phyloP scores from a whole-genome alignment of 2,888 invertebrate species.

The Andrena bicolor region DNA sequence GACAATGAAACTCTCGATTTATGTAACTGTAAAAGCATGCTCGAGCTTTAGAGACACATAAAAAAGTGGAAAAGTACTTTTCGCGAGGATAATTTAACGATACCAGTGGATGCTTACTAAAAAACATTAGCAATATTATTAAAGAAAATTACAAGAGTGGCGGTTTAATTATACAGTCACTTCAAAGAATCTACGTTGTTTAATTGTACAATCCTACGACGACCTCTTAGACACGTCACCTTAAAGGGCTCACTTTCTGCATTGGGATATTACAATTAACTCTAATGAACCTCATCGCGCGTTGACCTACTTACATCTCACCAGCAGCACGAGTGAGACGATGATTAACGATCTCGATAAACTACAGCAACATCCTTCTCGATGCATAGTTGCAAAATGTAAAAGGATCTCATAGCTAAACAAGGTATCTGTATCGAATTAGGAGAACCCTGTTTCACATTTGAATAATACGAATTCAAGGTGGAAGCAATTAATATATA shows the following conservation, averaged over 20 bases:
- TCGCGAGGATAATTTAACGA: neutral
- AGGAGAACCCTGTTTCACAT: neutral
- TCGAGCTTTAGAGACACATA: neutral
- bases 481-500: neutral
- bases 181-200: neutral
- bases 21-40: slow-evolving; percentile 10
- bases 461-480: neutral
- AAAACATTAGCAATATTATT: neutral
- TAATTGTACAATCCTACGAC: neutral
- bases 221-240: slow-evolving; percentile 30
- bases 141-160: too few relatives aligned
- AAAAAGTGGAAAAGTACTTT: neutral
- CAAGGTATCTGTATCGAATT: neutral
- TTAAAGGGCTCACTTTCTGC: slow-evolving; percentile 54
- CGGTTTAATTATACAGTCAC: neutral
- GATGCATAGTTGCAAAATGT: slow-evolving; percentile 15
- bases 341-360: slow-evolving; percentile 52
- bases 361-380: slow-evolving; percentile 20
- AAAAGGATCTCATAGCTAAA: slow-evolving; percentile 11
- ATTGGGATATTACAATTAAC: slow-evolving; percentile 65
- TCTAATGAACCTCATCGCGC: slow-evolving; percentile 59
- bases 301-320: slow-evolving; percentile 62
- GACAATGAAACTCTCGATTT: slow-evolving; percentile 34
- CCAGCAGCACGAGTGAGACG: slow-evolving; percentile 39
- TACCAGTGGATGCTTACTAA: neutral